A percentile compares a stretch with the other conserved stretches of the same genome.
phyloP scores from a whole-genome alignment of 2,888 invertebrate species.

The Stramonita haemastoma region DNA sequence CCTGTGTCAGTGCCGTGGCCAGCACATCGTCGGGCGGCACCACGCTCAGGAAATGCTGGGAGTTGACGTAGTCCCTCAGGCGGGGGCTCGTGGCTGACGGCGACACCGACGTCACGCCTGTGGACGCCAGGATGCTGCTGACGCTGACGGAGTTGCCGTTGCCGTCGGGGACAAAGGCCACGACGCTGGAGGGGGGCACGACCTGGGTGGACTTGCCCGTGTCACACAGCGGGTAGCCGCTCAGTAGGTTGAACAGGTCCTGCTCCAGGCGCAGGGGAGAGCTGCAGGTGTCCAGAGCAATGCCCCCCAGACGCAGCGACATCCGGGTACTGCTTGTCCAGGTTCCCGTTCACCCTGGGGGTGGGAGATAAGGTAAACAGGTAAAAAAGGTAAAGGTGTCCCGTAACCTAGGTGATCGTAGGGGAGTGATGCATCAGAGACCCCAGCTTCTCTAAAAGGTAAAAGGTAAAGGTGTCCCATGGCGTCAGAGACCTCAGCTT shows the following conservation, averaged over 20 bases:
- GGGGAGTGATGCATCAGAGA: no score
- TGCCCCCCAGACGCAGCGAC: conserved; percentile 71
- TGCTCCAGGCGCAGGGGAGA: conserved; percentile 70
- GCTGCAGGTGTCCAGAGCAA: conserved; percentile 76
- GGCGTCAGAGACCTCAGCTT: no score
- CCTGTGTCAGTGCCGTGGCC: conserved; percentile 31
- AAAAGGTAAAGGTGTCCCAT: no score
- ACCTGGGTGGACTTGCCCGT: conserved; percentile 58
- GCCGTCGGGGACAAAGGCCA: conserved; percentile 73
- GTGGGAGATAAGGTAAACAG: no score
- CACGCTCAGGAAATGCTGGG: conserved; percentile 70
- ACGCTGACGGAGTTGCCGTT: conserved; percentile 66
- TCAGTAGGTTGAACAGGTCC: conserved; percentile 75
- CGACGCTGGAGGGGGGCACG: conserved; percentile 67
- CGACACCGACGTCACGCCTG: conserved; percentile 69
- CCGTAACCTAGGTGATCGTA: no score
- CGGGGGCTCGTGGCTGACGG: conserved; percentile 74
- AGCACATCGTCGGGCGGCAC: conserved; percentile 73
- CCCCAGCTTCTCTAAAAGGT: no score
- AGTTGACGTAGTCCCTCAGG: conserved; percentile 61
- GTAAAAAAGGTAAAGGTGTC: no score
- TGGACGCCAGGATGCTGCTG: conserved; percentile 70
- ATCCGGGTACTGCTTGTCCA: conserved; percentile 55
- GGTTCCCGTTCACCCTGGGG: conserved; percentile 70
- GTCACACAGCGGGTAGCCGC: conserved; percentile 74